Base-by-base conservation (phyloP, 2,113 vertebrate species). In the Donacobius atricapilla region DNA sequence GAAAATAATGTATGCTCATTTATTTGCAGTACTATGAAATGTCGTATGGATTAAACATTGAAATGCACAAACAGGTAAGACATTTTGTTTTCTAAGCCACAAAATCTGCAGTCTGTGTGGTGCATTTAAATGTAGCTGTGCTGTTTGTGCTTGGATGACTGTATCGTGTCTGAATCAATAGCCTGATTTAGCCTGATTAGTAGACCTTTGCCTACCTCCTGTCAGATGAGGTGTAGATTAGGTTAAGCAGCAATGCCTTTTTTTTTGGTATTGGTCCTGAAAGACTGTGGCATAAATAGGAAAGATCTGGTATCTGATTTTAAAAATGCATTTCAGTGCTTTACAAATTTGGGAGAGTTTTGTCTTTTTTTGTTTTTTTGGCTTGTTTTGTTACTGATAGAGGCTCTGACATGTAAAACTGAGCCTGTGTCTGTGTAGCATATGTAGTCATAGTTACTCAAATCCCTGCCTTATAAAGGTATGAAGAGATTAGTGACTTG, bases 61-160 rank as follows among this genome's bases (percentile, higher is more conserved):
- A 98, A 98, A 98, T 98, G 98, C 98, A 98, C 95, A 98, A 98
- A 95, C 98, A 98, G 98, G 98, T 98, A 98, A 98, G 98, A 83
- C 70, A 66, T 93, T 96, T 90, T 94, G 48, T 95, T 90, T 97
- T 85, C 91, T 82, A 95, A 91, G 60, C 17, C 10, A 15, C 40
- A 60, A 61, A 85, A 83, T 83, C 37, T 70, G 8, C 11, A 20
- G 33, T 91, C 23, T 90, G 33, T 85, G 10, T 64, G 53, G 3
- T 76, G 42, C 17, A 11, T 58, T 95, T 78, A 84, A 60, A 60
- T 60, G 20, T 51, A 70, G 15, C 40, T 8, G 4, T 78, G 73
- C 9, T 64, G 33, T 93, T 95, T 61, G 28, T 68, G 21, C 79
- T 93, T 3, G 7, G 50, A 50, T 94, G 58, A 33, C 15, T 54